Evolutionary conservation across 2,113 vertebrate species (phyloP).

Genomic region (Mobula birostris): DNA sequence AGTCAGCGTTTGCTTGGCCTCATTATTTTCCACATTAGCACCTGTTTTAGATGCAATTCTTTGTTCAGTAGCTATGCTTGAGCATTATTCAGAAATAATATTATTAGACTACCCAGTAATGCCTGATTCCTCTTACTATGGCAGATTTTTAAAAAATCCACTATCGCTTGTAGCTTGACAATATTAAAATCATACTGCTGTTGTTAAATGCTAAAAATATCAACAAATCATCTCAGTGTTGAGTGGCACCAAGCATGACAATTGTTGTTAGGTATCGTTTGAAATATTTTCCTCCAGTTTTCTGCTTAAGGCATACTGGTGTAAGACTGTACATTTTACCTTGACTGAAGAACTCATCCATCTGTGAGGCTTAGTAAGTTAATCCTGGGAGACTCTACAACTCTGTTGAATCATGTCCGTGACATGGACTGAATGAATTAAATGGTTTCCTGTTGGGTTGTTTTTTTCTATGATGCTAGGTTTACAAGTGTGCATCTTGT

Average conservation of each 20-base stretch:
- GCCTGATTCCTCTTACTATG: background rate
- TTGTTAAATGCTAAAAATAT: slow-evolving; percentile 28
- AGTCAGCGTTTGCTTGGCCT: slow-evolving; percentile 20
- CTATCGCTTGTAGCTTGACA: background rate
- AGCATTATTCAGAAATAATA: background rate
- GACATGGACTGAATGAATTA: background rate
- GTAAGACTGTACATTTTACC: background rate
- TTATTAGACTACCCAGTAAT: background rate
- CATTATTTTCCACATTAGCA: slow-evolving; percentile 22
- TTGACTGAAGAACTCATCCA: background rate
- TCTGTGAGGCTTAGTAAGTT: background rate
- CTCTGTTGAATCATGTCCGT: background rate
- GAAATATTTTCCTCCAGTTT: background rate
- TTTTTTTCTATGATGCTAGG: too few relatives aligned
- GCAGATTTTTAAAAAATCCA: background rate
- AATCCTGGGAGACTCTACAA: background rate
- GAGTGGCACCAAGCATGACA: background rate
- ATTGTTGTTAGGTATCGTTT: background rate
- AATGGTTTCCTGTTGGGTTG: too few relatives aligned
- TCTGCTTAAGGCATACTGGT: background rate
- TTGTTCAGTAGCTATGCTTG: background rate
- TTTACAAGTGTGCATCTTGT: too few relatives aligned
- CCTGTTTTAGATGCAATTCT: background rate
- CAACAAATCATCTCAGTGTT: background rate
- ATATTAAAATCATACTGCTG: background rate